Conservation (phyloP, 2,797 vertebrate genomes). For the Hyperoplus immaculatus region DNA sequence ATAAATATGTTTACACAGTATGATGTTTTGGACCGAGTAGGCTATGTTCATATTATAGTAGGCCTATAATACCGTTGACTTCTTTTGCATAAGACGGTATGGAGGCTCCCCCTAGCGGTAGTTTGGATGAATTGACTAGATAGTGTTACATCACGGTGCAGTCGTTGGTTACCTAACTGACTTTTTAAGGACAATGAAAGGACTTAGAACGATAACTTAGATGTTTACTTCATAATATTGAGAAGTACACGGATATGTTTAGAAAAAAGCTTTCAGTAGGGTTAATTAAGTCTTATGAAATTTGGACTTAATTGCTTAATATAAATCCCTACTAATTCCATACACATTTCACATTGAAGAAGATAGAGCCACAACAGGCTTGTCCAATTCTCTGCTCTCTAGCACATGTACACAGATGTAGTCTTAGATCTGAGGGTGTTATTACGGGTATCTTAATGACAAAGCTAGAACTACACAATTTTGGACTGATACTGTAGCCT, state of each 20-base stretch:
- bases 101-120: slow-evolving; percentile 60
- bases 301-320: background rate
- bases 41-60: too few relatives aligned
- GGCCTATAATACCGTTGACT: background rate
- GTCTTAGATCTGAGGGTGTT: background rate
- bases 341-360: background rate
- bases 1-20: background rate
- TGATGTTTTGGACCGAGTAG: background rate
- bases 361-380: background rate
- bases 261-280: background rate
- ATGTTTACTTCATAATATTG: background rate
- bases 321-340: background rate
- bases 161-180: slow-evolving; percentile 68
- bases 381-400: background rate
- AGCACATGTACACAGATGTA: background rate
- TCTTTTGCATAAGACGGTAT: background rate
- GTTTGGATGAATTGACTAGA: slow-evolving; percentile 22
- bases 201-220: background rate
- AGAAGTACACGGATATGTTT: background rate
- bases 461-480: background rate
- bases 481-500: background rate
- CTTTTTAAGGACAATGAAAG: slow-evolving; percentile 42
- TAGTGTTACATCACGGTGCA: slow-evolving; percentile 73
- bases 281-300: background rate
- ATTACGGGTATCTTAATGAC: background rate